phyloP scores from a whole-genome alignment of 2,113 vertebrate genomes.

The Eptesicus fuscus region DNA sequence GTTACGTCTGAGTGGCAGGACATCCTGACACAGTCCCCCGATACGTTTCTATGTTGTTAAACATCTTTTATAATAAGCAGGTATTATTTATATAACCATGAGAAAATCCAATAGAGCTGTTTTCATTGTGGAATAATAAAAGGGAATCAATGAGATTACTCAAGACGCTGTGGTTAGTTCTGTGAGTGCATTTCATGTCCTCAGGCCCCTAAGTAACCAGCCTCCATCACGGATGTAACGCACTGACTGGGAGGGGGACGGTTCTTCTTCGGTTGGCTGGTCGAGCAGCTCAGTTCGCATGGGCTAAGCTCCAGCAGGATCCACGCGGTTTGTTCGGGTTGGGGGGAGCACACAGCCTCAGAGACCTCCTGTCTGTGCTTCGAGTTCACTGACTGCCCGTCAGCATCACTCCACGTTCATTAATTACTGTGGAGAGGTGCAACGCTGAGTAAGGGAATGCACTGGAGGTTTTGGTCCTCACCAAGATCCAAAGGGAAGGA shows the following conservation, averaged over 20 bases:
- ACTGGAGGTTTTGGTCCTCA: neutral
- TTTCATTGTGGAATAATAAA: neutral
- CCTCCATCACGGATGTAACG: neutral
- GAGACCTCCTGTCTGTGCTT: neutral
- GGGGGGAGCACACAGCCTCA: neutral
- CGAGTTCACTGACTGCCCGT: neutral
- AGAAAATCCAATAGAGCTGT: neutral
- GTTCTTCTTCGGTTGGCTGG: neutral
- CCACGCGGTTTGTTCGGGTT: accelerated
- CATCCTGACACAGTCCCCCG: neutral
- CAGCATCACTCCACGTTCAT: neutral
- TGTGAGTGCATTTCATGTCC: neutral
- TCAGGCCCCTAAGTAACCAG: neutral
- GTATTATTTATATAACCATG: neutral
- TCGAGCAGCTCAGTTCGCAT: no score
- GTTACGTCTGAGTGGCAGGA: neutral
- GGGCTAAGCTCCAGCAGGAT: accelerated
- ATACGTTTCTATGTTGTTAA: neutral
- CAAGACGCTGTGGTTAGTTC: neutral
- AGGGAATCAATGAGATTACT: neutral
- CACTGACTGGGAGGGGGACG: accelerated
- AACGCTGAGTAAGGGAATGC: accelerated
- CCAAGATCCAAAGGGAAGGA: neutral
- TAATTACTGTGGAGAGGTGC: neutral
- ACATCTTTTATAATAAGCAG: neutral